Evolutionary conservation across 2,888 invertebrate genomes (phyloP).

Genomic region (Apamea epomidion): DNA sequence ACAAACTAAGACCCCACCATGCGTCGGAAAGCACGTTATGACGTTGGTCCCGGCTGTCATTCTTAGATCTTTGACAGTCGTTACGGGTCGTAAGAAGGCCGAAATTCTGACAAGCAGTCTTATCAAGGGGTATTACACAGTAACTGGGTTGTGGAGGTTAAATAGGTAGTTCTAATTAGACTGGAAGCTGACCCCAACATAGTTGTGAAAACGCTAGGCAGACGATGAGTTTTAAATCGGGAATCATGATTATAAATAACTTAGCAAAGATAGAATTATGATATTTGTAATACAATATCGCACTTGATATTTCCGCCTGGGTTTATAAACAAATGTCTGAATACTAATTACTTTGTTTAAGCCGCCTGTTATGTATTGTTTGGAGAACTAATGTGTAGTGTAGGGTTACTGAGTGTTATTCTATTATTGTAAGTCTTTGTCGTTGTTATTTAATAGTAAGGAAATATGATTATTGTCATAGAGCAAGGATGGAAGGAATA

Average conservation of each 20-base stretch:
- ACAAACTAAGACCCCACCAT: too few relatives aligned
- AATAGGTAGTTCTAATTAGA: too few relatives aligned
- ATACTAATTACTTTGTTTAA: slow-evolving; percentile 24
- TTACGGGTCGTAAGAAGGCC: too few relatives aligned
- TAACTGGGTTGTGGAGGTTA: too few relatives aligned
- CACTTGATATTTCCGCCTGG: slow-evolving; percentile 47
- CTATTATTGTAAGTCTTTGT: slow-evolving; percentile 2
- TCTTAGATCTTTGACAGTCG: too few relatives aligned
- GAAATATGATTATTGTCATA: background rate
- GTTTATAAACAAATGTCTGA: slow-evolving; percentile 20
- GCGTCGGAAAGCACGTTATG: too few relatives aligned
- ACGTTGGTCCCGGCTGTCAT: too few relatives aligned
- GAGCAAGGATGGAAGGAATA: background rate
- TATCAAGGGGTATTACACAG: too few relatives aligned
- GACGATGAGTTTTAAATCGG: background rate
- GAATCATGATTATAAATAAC: background rate
- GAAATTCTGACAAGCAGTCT: too few relatives aligned
- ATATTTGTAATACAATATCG: slow-evolving; percentile 27
- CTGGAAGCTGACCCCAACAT: too few relatives aligned
- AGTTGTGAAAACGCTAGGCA: too few relatives aligned
- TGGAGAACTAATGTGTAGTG: slow-evolving; percentile 12
- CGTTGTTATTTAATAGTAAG: background rate
- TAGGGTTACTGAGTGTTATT: slow-evolving; percentile 21
- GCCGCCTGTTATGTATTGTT: slow-evolving; percentile 14
- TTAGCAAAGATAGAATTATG: background rate